Base-by-base conservation (phyloP, 2,113 vertebrate genomes). In the Atractosteus spatula region DNA sequence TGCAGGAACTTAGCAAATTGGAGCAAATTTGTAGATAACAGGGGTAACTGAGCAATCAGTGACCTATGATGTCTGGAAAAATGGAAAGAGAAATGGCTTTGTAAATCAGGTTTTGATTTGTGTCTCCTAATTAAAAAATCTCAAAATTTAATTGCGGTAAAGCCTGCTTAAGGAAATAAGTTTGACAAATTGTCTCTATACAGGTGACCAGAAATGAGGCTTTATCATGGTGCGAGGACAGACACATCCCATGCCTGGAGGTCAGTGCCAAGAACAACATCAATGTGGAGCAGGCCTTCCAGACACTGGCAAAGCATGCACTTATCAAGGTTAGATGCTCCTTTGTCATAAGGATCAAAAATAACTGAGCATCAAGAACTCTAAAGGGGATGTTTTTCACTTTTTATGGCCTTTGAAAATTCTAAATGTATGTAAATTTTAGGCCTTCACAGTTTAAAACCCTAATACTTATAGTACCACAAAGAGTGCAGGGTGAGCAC, bases 221-320 rank as follows among this genome's bases (percentile, higher is more conserved):
- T 70, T 83, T 77, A 4, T 79, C 80, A 71, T 94, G 93, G 92
- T 93, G 92, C 76, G 77, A 87, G 81, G 90, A 91, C 67, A 91
- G 89, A 14, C 87, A 89, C 13, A 87, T 94, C 47, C 81, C 89
- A 0, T 94, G 93, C 13, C 92, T 92, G 43, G 93, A 94, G 79
- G 93, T 94, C 77, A 94, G 92, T 0, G 92, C 93, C 76, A 94
- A 92, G 82, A 90, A 87, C 61, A 77, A 90, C 79, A 85, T 90
- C 80, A 93, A 92, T 0, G 89, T 94, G 0, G 89, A 86, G 0
- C 87, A 91, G 47, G 93, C 93, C 47, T 94, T 94, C 0, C 89
- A 92, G 80, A 89, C 81, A 5, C 85, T 93, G 0, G 86, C 90
- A 0, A 80, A 85, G 71, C 85, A 83, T 71, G 92, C 93, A 0